Evolutionary conservation across 2,797 vertebrate genomes (phyloP).

Genomic region (Ptychadena robeensis): DNA sequence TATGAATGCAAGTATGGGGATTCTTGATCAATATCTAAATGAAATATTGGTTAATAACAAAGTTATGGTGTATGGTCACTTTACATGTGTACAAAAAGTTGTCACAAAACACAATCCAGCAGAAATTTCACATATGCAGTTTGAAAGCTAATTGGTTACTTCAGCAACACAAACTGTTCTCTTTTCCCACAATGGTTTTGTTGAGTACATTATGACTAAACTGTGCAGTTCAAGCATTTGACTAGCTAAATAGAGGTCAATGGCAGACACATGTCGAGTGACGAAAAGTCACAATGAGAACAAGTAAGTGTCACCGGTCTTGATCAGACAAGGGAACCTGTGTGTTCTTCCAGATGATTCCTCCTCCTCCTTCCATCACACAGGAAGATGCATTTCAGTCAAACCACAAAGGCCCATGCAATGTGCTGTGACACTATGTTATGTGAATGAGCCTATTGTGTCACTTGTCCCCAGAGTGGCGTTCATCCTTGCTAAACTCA

Average conservation of each 20-base stretch:
- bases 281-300: conserved; percentile 23
- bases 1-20: too few species aligned
- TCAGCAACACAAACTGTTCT: background rate
- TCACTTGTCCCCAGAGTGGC: conserved; percentile 34
- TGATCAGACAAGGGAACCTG: conserved; percentile 27
- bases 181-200: background rate
- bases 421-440: conserved; percentile 19
- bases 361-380: conserved; percentile 37
- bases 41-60: too few species aligned
- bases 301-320: conserved; percentile 33
- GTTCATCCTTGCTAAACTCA: background rate
- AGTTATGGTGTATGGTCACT: too few species aligned
- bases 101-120: background rate
- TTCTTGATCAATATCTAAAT: too few species aligned
- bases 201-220: background rate
- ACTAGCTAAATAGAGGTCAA: conserved; percentile 9
- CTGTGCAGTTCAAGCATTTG: background rate
- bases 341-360: conserved; percentile 26
- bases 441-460: conserved; percentile 51
- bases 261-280: conserved; percentile 13
- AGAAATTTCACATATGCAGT: background rate
- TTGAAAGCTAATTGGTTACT: background rate
- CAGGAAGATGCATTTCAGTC: conserved; percentile 54
- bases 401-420: conserved; percentile 46
- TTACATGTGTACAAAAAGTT: background rate